These are phyloP conservation scores for Heliconius nattereri DNA, from an alignment of 1,140 invertebrate species.

Conservation along the genomic window DNA sequence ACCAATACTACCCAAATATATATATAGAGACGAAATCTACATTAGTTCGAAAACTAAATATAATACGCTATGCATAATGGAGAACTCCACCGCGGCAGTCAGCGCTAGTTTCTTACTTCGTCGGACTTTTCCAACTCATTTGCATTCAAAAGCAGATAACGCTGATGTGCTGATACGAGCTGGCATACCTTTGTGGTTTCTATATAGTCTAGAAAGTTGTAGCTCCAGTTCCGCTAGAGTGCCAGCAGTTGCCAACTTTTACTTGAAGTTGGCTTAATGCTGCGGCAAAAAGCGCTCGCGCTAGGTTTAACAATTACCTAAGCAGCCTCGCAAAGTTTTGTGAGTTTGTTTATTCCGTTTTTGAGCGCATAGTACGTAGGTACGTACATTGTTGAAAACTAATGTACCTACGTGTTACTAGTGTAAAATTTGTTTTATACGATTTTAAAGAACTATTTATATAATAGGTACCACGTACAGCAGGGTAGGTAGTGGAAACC, in stretches of 20 bases:
- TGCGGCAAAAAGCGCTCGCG: slow-evolving; percentile 76
- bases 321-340: slow-evolving; percentile 67
- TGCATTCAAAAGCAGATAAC: slow-evolving; percentile 80
- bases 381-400: slow-evolving; percentile 48
- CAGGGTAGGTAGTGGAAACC: too few species aligned
- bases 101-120: slow-evolving; percentile 70
- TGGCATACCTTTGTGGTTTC: slow-evolving; percentile 74
- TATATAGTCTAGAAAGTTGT: slow-evolving; percentile 78
- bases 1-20: background rate
- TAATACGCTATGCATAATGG: slow-evolving; percentile 1
- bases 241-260: slow-evolving; percentile 70
- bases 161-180: slow-evolving; percentile 70
- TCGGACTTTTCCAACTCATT: slow-evolving; percentile 78
- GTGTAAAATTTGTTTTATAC: slow-evolving; percentile 7
- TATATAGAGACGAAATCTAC: background rate
- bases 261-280: slow-evolving; percentile 73
- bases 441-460: background rate
- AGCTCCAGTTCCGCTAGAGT: slow-evolving; percentile 65
- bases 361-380: slow-evolving; percentile 43
- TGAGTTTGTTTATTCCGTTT: slow-evolving; percentile 67
- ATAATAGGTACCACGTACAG: background rate
- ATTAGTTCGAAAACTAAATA: slow-evolving; percentile 18
- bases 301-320: slow-evolving; percentile 79
- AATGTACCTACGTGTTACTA: slow-evolving; percentile 11
- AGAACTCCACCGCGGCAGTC: slow-evolving; percentile 36